These are phyloP conservation scores for Cheiracanthium punctorium DNA, from an alignment of 2,888 invertebrate genomes.

Conservation along the genomic window DNA sequence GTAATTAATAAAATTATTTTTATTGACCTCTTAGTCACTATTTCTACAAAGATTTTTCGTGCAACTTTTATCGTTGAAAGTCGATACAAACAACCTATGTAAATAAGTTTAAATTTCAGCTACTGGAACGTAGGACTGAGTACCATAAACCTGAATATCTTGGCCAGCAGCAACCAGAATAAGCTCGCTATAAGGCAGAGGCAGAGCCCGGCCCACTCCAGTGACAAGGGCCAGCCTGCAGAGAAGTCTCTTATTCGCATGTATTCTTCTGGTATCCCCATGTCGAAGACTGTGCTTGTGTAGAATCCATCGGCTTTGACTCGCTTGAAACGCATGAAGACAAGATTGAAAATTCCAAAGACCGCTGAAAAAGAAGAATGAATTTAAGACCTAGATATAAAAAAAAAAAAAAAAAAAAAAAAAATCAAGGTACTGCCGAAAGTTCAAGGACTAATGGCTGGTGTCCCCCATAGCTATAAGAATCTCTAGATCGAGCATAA, in stretches of 20 bases:
- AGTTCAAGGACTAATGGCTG: too few relatives aligned
- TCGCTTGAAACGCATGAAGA: constrained; percentile 70
- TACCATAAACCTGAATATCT: constrained; percentile 59
- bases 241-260: constrained; percentile 41
- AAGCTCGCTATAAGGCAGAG: constrained; percentile 63
- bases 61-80: too few relatives aligned
- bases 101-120: too few relatives aligned
- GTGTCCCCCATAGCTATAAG: too few relatives aligned
- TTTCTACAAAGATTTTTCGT: too few relatives aligned
- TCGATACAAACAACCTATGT: too few relatives aligned
- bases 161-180: constrained; percentile 67
- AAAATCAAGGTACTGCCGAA: too few relatives aligned
- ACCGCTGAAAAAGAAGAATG: constrained; percentile 32
- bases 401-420: too few relatives aligned
- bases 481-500: too few relatives aligned
- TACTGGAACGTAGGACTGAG: constrained; percentile 41
- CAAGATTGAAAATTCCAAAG: constrained; percentile 68
- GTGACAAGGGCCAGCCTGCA: constrained; percentile 58
- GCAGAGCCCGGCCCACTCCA: constrained; percentile 66
- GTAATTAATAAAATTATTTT: too few relatives aligned
- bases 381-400: too few relatives aligned
- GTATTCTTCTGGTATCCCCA: constrained; percentile 55
- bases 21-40: too few relatives aligned
- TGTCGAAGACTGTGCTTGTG: constrained; percentile 63
- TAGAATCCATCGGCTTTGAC: constrained; percentile 60